Conservation (phyloP, 2,888 invertebrate species). For the Andrena minutula region DNA sequence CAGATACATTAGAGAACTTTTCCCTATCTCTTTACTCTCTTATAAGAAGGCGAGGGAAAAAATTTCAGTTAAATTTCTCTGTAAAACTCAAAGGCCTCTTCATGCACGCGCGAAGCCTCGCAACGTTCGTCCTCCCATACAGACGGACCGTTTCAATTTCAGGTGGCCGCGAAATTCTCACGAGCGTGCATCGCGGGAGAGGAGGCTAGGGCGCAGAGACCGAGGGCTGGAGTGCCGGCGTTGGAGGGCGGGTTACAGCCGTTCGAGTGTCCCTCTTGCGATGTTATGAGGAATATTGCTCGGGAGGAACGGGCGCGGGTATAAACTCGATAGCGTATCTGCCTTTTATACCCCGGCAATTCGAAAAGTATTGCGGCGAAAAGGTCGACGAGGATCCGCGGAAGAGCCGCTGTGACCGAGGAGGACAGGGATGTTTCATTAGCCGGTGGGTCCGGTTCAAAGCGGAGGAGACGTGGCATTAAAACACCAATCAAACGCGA, state of each 20-base stretch:
- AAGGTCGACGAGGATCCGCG: background rate
- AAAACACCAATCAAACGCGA: background rate
- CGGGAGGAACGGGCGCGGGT: background rate
- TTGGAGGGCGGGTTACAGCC: background rate
- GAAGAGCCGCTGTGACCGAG: background rate
- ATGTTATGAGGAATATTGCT: conserved; percentile 10
- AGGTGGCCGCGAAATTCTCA: background rate
- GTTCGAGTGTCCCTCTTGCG: background rate
- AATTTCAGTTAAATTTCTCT: background rate
- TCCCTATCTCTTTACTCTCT: background rate
- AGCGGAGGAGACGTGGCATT: background rate
- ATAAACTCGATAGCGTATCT: conserved; percentile 7
- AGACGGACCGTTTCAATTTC: conserved; percentile 10
- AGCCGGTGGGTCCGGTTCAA: background rate
- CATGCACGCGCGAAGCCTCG: background rate
- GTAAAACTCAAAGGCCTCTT: conserved; percentile 8
- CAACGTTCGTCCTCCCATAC: background rate
- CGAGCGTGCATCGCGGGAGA: background rate
- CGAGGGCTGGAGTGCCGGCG: background rate
- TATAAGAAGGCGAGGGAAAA: too few species aligned
- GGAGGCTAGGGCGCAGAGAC: background rate
- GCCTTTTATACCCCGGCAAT: background rate
- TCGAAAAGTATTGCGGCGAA: conserved; percentile 15
- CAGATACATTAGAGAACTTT: background rate
- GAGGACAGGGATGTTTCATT: background rate